Evolutionary conservation across 2,797 vertebrate species (phyloP), one percentile per base, ranked within the genome.

Genomic region (Microctenopoma lineatum): DNA sequence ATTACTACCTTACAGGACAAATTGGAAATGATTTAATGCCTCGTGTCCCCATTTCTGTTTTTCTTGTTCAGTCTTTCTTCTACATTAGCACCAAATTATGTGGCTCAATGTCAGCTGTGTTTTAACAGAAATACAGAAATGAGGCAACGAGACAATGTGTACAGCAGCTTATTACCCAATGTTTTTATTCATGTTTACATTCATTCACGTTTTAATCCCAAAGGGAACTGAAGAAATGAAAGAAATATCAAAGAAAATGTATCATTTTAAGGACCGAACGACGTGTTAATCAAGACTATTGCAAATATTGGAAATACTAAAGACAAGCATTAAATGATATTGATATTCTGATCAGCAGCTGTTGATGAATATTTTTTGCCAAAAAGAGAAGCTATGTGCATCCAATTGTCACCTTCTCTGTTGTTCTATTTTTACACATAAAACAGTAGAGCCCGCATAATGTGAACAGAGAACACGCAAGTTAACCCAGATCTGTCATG

Each of bases 401-500:
- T 36, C 34, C 12, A 56, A 2, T 18, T 73, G 18, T 0, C 11
- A 51, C 2, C 11, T 45, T 46, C 18, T 59, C 7, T 12, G 44
- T 11, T 29, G 11, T 32, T 45, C 29, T 48, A 38, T 71, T 75
- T 74, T 66, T 36, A 59, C 70, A 55, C 51, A 50, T 32, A 14
- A 13, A 34, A 0, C 15, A 4, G 7, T 29, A 29, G 39, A 53
- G 26, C 60, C 15, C 48, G 53, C 38, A 59, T 59, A 57, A 39
- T 66, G 34, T 45, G 47, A 50, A 39, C 50, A 59, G 61, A 68
- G 45, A 52, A 36, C 29, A 64, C 2, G 11, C 58, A 16, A 41
- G 42, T 15, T 64, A 61, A 69, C 58, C 58, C 39, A 79, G 34
- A 74, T 54, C 53, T 72, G 58, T 74, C 66, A 47, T 26, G 14